phyloP scores from a whole-genome alignment of 2,888 invertebrate genomes.

The Caradrina clavipalpis region DNA sequence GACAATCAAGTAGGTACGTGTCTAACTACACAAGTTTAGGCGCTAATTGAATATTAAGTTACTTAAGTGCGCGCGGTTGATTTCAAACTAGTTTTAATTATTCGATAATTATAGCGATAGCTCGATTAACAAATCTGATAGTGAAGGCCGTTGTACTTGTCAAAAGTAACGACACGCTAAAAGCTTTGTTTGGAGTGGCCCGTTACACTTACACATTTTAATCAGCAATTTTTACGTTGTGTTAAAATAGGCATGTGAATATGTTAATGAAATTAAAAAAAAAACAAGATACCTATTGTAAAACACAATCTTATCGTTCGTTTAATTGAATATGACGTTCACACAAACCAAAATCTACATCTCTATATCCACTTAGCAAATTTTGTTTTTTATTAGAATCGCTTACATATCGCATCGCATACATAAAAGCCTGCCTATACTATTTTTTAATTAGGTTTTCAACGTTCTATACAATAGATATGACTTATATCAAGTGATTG shows the following conservation, averaged over 20 bases:
- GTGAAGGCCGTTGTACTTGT: conserved; percentile 57
- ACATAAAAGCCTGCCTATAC: conserved; percentile 20
- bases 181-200: conserved; percentile 34
- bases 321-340: conserved; percentile 10
- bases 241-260: conserved; percentile 14
- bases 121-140: conserved; percentile 73
- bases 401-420: no score
- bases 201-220: conserved; percentile 8
- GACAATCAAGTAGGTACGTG: conserved; percentile 60
- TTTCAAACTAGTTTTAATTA: conserved; percentile 81
- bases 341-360: conserved; percentile 5
- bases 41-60: conserved; percentile 84
- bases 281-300: conserved; percentile 8
- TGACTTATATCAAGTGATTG: conserved; percentile 35
- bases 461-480: conserved; percentile 31
- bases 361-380: conserved; percentile 33
- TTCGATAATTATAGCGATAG: conserved; percentile 77
- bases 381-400: conserved; percentile 30
- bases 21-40: conserved; percentile 63
- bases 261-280: conserved; percentile 4
- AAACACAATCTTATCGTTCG: neutral
- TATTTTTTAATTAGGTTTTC: conserved; percentile 42
- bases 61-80: conserved; percentile 77
- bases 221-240: neutral
- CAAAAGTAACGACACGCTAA: conserved; percentile 32